Base-by-base conservation (phyloP, 2,113 vertebrate genomes). In the Ardeotis arabs region DNA sequence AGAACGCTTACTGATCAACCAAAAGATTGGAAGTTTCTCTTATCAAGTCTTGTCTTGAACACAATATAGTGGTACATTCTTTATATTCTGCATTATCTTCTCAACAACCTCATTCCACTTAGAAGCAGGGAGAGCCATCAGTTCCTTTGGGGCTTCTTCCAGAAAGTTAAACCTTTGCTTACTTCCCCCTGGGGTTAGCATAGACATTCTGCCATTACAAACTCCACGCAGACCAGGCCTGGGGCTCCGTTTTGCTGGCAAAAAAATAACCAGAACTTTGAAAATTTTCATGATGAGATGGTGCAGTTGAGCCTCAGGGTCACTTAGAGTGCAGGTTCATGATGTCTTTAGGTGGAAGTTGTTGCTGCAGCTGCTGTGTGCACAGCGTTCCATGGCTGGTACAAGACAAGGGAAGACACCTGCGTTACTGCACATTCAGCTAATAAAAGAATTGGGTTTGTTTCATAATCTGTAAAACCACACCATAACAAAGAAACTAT, bases 61-160 rank as follows among this genome's bases (percentile, higher is more conserved):
- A 14, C 31, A 66, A 35, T 2, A 7, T 0, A 39, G 19, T 1
- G 18, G 8, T 39, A 66, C 23, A 37, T 13, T 35, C 27, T 24
- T 66, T 6, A 16, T 14, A 8, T 15, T 31, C 56, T 23, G 58
- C 39, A 15, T 10, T 11, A 80, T 25, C 62, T 41, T 39, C 70
- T 69, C 35, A 64, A 28, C 9, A 67, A 12, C 28, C 14, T 14
- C 22, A 29, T 29, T 58, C 17, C 28, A 49, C 18, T n/a, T 7
- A 2, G 12, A 78, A 49, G 55, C 45, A 49, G 16, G 2, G 21
- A 82, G 24, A 68, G 7, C 19, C 25, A 66, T 8, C 60, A n/a
- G 12, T 29, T 88, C 49, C 78, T 49, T 31, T 22, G 33, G 27
- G 35, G 29, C 41, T 79, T 78, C 33, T 62, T 82, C 66, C 39